Conservation (phyloP, 2,113 vertebrate genomes). For the Anguilla japonica region DNA sequence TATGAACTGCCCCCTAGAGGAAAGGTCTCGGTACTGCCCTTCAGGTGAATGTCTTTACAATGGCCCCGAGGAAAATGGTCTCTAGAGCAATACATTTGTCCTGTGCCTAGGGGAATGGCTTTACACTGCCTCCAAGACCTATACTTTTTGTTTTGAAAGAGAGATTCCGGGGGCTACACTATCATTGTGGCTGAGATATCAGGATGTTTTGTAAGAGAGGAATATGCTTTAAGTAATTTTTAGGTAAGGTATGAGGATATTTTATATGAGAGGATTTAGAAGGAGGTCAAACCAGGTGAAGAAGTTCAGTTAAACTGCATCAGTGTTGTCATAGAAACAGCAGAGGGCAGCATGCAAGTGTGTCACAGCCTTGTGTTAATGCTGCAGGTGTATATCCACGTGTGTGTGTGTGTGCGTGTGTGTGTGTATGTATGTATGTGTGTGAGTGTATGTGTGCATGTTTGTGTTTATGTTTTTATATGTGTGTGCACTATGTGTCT, state of each 20-base stretch:
- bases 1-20: background rate
- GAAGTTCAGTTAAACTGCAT: background rate
- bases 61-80: too few relatives aligned
- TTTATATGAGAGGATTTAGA: background rate
- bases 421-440: background rate
- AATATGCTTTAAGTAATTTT: background rate
- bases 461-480: background rate
- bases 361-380: background rate
- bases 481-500: background rate
- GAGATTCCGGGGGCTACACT: too few relatives aligned
- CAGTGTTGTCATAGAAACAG: too few relatives aligned
- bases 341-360: too few relatives aligned
- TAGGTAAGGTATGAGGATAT: background rate
- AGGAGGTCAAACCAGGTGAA: background rate
- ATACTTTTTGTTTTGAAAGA: too few relatives aligned
- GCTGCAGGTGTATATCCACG: background rate
- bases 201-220: background rate
- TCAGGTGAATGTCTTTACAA: too few relatives aligned
- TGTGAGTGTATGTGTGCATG: background rate
- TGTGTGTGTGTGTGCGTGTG: background rate
- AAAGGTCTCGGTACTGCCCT: background rate
- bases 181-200: background rate
- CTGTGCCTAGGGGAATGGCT: too few relatives aligned
- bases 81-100: too few relatives aligned
- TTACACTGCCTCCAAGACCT: too few relatives aligned